Evolutionary conservation across 1,140 invertebrate genomes (phyloP), one percentile per base, ranked within the genome.

Genomic region (Lucilia cuprina): DNA sequence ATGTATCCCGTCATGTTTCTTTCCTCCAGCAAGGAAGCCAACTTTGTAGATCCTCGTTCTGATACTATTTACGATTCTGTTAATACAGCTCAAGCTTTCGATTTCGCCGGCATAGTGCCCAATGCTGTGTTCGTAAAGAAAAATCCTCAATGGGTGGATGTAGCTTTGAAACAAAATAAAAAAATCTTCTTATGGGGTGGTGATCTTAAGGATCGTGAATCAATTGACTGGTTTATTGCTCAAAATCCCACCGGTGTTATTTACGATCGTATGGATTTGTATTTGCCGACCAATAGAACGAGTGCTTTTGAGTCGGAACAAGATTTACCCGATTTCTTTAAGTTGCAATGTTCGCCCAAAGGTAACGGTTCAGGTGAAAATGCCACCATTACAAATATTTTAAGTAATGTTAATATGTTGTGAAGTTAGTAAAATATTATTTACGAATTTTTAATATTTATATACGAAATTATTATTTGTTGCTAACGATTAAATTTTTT

Each of bases 141-240:
- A 34, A 95, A 98, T 92, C 93, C 95, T 2, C 92, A 92, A 0
- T 93, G 97, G 91, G 94, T 98, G 0, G 93, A 95, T 84, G 88
- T 95, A 10, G 95, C 95, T 0, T 94, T 94, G 84, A 93, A 95
- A 83, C 93, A 94, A 74, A 94, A 95, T 13, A 93, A 98, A 13
- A 94, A 98, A 0, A 94, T 98, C 35, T 98, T 99, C 89, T 97
- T 97, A 87, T 99, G 98, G 98, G 98, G 98, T 1, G 96, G 98
- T 86, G 96, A 98, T 87, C 96, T 97, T 86, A 98, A 98, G 87
- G 95, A 97, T 91, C 94, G 94, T 74, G 93, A 94, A 9, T 95
- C 96, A 0, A 97, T 98, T 65, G 94, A 95, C 85, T 94, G 95
- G 88, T 93, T 99, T 2, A 97, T 97, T 88, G 93, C 95, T 85